phyloP scores from a whole-genome alignment of 2,113 vertebrate species.

The Camelus bactrianus region DNA sequence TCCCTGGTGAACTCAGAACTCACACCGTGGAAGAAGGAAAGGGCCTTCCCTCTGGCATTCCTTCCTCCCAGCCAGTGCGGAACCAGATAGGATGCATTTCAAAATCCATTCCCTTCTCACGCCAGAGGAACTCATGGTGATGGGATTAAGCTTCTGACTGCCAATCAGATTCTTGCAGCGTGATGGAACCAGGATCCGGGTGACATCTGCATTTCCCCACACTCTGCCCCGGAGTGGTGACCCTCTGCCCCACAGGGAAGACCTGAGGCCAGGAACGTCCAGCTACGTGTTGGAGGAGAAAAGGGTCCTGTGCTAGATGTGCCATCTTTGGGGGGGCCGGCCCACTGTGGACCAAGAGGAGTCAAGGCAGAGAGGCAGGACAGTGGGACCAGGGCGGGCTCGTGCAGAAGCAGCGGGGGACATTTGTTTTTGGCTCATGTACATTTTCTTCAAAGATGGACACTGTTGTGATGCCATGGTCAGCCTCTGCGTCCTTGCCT shows the following conservation, averaged over 20 bases:
- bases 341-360: background rate
- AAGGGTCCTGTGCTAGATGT: background rate
- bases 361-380: accelerated
- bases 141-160: background rate
- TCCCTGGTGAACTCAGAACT: background rate
- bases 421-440: background rate
- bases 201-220: background rate
- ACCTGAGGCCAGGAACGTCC: background rate
- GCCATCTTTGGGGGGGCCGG: background rate
- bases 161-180: background rate
- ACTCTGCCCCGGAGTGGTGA: background rate
- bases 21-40: background rate
- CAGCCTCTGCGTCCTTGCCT: background rate
- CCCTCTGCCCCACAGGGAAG: background rate
- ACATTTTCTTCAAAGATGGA: background rate
- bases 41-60: background rate
- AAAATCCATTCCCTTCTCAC: constrained; percentile 23
- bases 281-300: background rate
- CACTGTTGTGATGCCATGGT: too few relatives aligned
- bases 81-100: background rate
- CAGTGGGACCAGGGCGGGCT: background rate
- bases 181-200: background rate
- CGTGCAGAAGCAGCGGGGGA: background rate
- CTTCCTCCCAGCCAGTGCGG: background rate
- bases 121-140: background rate